phyloP scores from a whole-genome alignment of 2,888 invertebrate genomes.

The Poecilobothrus nobilitatus region DNA sequence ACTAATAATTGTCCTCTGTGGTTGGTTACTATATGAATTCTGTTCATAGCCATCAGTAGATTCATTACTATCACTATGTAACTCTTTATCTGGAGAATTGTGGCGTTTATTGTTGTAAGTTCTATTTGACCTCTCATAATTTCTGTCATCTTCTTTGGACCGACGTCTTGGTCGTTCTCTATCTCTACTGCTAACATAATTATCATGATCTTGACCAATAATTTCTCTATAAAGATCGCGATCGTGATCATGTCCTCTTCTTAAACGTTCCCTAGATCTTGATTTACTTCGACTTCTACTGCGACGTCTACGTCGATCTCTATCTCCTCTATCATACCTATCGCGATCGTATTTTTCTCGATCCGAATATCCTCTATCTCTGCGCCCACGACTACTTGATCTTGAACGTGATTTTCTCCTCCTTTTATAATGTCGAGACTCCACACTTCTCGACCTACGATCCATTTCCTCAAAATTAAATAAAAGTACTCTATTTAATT shows the following conservation, averaged over 20 bases:
- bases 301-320: conserved; percentile 24
- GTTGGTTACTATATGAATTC: conserved; percentile 49
- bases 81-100: conserved; percentile 27
- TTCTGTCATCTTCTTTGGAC: conserved; percentile 8
- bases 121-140: conserved; percentile 4
- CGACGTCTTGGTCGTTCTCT: conserved; percentile 16
- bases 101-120: conserved; percentile 11
- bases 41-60: conserved; percentile 40
- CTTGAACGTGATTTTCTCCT: conserved; percentile 39
- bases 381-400: conserved; percentile 37
- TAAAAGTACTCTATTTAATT: background rate
- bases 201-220: conserved; percentile 27
- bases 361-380: conserved; percentile 18
- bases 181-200: conserved; percentile 22
- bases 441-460: conserved; percentile 26
- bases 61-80: conserved; percentile 35
- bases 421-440: conserved; percentile 26
- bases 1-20: conserved; percentile 61
- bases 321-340: conserved; percentile 25
- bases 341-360: conserved; percentile 27
- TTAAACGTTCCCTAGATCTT: conserved; percentile 23
- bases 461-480: background rate
- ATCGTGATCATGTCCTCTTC: conserved; percentile 24
- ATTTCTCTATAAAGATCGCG: conserved; percentile 28
- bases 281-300: conserved; percentile 22